These are phyloP conservation scores for Deroplatys truncata DNA, from an alignment of 2,888 invertebrate species.

Conservation along the genomic window DNA sequence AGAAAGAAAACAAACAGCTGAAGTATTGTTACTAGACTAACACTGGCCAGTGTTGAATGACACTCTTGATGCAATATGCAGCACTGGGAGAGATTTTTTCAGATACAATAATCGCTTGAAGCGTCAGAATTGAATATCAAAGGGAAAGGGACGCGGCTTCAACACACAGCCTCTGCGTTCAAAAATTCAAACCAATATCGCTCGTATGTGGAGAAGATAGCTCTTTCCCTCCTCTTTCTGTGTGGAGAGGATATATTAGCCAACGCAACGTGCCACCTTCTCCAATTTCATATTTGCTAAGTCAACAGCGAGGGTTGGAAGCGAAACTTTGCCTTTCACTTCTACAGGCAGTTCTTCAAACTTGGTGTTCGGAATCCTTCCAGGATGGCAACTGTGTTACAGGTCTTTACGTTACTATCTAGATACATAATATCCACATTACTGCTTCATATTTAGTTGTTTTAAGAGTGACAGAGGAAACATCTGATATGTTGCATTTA, in stretches of 20 bases:
- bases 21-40: too few species aligned
- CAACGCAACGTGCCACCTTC: slow-evolving; percentile 21
- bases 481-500: too few species aligned
- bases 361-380: background rate
- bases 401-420: too few species aligned
- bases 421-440: too few species aligned
- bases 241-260: slow-evolving; percentile 20
- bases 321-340: slow-evolving; percentile 3
- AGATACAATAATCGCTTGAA: background rate
- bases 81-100: background rate
- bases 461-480: too few species aligned
- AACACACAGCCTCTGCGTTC: background rate
- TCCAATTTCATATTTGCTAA: slow-evolving; percentile 31
- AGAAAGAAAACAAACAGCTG: too few species aligned
- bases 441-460: too few species aligned
- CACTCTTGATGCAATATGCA: too few species aligned
- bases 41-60: too few species aligned
- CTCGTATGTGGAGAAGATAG: background rate
- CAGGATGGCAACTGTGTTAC: too few species aligned
- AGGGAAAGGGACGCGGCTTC: background rate
- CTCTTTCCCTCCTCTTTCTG: background rate
- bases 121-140: background rate
- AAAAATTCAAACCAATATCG: slow-evolving; percentile 17
- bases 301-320: slow-evolving; percentile 16
- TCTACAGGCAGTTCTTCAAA: background rate